A percentile compares a stretch with the other conserved stretches of the same genome.
These are phyloP conservation scores for Cheumatopsyche charites DNA, from an alignment of 1,140 invertebrate species.

Conservation along the genomic window DNA sequence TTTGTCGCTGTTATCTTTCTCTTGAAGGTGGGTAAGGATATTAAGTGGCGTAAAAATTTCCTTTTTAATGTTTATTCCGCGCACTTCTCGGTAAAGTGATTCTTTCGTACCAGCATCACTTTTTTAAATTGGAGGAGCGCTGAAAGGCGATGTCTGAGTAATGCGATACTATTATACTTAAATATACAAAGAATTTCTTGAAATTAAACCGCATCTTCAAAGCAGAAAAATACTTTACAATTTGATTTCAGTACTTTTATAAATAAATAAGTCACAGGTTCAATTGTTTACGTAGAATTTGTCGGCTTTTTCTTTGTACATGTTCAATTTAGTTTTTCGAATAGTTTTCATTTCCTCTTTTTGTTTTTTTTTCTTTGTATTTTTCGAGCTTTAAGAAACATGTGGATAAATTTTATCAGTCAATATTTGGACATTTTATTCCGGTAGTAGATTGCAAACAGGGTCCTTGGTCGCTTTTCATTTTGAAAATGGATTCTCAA, in stretches of 20 bases:
- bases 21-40: background rate
- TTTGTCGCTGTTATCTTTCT: slow-evolving; percentile 5
- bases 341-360: background rate
- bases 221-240: no score
- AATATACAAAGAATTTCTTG: background rate
- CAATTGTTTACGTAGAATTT: no score
- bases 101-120: background rate
- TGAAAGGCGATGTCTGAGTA: background rate
- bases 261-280: no score
- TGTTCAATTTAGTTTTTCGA: background rate
- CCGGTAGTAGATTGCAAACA: no score
- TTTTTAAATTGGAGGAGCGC: background rate
- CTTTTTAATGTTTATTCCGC: slow-evolving; percentile 8
- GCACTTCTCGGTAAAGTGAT: background rate
- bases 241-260: no score
- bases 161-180: background rate
- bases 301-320: slow-evolving; percentile 1
- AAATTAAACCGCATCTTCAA: no score
- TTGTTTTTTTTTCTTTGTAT: background rate
- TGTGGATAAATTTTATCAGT: background rate
- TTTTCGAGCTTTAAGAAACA: background rate
- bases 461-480: no score
- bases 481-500: no score
- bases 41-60: slow-evolving; percentile 10
- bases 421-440: slow-evolving; percentile 9